Base-by-base conservation (phyloP, 2,797 vertebrate species). In the Helicolenus hilgendorfi region DNA sequence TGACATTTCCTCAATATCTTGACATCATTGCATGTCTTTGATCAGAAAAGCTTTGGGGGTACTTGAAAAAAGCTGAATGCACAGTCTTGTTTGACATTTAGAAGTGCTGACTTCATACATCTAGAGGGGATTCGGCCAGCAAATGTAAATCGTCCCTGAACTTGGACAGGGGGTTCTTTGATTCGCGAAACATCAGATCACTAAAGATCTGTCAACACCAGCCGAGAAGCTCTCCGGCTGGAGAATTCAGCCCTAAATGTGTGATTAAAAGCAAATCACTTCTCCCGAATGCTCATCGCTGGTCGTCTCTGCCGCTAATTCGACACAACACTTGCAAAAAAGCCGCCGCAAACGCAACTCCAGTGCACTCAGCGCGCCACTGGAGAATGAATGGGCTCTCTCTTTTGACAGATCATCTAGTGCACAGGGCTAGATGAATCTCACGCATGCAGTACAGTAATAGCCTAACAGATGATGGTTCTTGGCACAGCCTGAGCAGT, bases 391-490 rank as follows among this genome's bases (percentile, higher is more conserved):
- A 94, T 80, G 89, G 79, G 74, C 83, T 74, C 82, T 59, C 79
- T 65, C 73, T 79, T 85, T 35, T 70, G 89, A 93, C 88, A 70
- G 89, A 92, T 86, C 89, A 89, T 87, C 84, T 71, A 75, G 81
- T 78, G 83, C 89, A 80, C 71, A 3, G 83, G 84, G 87, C 82
- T 77, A 49, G 85, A 92, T 86, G 89, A 71, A 90, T 83, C 75
- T 90, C 33, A 10, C 45, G 84, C 93, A 87, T 79, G 88, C 86
- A 77, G 91, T 86, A 94, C 96, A 93, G 96, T 94, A 96, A 96
- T 89, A 95, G 93, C 91, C 87, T 36, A 96, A 94, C 96, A 96
- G 95, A 96, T 96, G 95, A 96, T 68, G 91, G 94, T 91, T 95
- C 89, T 91, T 95, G 96, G 95, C 94, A 95, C 82, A 70, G 90